Conservation (phyloP, 2,113 vertebrate species). For the Motacilla alba region DNA sequence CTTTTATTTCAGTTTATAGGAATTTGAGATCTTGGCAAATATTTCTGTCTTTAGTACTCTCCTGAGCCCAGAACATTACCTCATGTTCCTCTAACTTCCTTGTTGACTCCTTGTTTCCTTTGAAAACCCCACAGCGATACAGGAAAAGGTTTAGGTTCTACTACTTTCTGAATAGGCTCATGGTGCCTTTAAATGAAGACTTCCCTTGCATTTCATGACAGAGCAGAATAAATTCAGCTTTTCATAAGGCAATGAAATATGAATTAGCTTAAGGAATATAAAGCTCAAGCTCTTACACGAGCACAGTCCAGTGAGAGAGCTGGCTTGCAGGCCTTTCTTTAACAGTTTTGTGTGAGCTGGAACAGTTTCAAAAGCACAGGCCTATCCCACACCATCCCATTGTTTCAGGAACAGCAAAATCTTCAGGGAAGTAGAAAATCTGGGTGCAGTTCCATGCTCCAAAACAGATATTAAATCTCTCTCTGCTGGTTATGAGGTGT, state of each 20-base stretch:
- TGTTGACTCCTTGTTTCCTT: neutral
- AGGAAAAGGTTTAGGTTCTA: neutral
- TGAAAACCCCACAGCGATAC: neutral
- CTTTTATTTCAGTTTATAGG: neutral
- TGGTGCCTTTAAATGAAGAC: neutral
- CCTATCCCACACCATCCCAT: neutral
- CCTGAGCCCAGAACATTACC: neutral
- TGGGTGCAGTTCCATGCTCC: neutral
- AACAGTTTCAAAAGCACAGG: constrained; percentile 3
- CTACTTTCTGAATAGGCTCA: neutral
- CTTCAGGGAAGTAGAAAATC: neutral
- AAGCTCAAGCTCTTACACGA: neutral
- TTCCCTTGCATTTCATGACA: neutral
- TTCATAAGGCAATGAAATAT: neutral
- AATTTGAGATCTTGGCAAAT: neutral
- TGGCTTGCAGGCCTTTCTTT: neutral
- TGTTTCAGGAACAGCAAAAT: neutral
- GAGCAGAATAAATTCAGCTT: neutral
- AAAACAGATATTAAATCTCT: neutral
- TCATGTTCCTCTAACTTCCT: neutral
- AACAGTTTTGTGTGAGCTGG: neutral
- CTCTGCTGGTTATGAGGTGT: neutral
- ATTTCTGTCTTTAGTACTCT: neutral
- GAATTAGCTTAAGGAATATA: neutral
- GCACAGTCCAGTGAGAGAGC: neutral